Percentiles rank a stretch among this genome's conserved stretches.
These are phyloP conservation scores for Xiphydria camelus DNA, from an alignment of 2,888 invertebrate species.

Conservation along the genomic window DNA sequence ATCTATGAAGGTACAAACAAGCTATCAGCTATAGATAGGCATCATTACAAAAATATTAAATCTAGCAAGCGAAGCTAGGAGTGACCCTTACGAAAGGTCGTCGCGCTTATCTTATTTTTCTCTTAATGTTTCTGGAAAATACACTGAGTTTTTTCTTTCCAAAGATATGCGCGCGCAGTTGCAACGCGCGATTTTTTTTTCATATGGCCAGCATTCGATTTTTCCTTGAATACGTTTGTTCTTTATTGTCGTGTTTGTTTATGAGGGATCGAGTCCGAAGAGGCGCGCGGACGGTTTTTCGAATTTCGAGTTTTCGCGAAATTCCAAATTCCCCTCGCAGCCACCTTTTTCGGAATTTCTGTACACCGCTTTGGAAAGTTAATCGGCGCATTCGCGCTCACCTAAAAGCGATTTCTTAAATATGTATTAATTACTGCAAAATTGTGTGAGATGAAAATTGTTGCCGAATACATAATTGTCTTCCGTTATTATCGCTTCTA, in stretches of 20 bases:
- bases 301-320: too few relatives aligned
- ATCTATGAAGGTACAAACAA: conserved; percentile 44
- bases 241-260: conserved; percentile 5
- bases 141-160: conserved; percentile 9
- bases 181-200: conserved; percentile 16
- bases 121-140: conserved; percentile 33
- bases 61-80: conserved; percentile 56
- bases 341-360: too few relatives aligned
- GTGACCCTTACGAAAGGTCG: conserved; percentile 24
- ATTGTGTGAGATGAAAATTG: too few relatives aligned
- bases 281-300: too few relatives aligned
- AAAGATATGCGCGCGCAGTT: conserved; percentile 17
- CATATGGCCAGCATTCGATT: conserved; percentile 21
- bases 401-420: conserved; percentile 23
- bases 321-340: too few relatives aligned
- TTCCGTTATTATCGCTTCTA: too few relatives aligned
- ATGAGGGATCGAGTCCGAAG: too few relatives aligned
- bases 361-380: conserved; percentile 3
- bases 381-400: conserved; percentile 12
- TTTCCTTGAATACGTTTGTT: not conserved
- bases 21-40: conserved; percentile 50
- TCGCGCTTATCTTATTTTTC: conserved; percentile 8
- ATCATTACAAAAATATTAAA: conserved; percentile 58
- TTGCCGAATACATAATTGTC: too few relatives aligned
- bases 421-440: too few relatives aligned